Percentiles rank a stretch among this genome's conserved stretches.
Conservation (phyloP, 2,113 vertebrate genomes). For the Caloenas nicobarica region DNA sequence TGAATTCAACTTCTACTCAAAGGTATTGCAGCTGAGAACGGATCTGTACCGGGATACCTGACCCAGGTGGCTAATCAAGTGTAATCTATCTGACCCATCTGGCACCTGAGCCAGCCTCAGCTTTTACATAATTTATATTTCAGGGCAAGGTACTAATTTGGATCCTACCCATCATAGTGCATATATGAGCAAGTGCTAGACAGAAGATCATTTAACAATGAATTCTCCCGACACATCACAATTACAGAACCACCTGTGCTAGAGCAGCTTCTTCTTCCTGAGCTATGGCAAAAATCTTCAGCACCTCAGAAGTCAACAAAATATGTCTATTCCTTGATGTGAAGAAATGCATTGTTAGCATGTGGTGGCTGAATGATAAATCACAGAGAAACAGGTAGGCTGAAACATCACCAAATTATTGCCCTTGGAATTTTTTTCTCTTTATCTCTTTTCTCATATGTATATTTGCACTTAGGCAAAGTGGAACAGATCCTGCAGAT, state of each 20-base stretch:
- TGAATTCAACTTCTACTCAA: neutral
- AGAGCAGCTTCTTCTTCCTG: constrained; percentile 36
- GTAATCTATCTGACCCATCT: neutral
- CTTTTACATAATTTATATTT: neutral
- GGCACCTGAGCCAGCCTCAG: neutral
- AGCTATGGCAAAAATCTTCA: constrained; percentile 44
- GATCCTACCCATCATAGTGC: neutral
- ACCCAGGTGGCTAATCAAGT: neutral
- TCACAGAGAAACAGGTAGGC: neutral
- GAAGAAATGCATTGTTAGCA: neutral
- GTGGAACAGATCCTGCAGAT: neutral
- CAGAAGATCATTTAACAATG: constrained; percentile 46
- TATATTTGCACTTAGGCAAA: constrained; percentile 8
- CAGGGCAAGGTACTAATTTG: neutral
- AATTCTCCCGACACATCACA: constrained; percentile 18
- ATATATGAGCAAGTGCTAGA: neutral
- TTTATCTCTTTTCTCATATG: constrained; percentile 23
- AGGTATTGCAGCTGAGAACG: neutral
- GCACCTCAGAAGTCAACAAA: constrained; percentile 49
- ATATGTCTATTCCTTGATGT: constrained; percentile 41
- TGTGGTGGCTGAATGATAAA: constrained; percentile 20
- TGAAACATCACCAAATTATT: constrained; percentile 46
- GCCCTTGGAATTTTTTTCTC: neutral
- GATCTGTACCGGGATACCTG: neutral
- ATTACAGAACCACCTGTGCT: constrained; percentile 33